Conservation (phyloP, 1,140 invertebrate species). For the Aleiodes sp. region DNA sequence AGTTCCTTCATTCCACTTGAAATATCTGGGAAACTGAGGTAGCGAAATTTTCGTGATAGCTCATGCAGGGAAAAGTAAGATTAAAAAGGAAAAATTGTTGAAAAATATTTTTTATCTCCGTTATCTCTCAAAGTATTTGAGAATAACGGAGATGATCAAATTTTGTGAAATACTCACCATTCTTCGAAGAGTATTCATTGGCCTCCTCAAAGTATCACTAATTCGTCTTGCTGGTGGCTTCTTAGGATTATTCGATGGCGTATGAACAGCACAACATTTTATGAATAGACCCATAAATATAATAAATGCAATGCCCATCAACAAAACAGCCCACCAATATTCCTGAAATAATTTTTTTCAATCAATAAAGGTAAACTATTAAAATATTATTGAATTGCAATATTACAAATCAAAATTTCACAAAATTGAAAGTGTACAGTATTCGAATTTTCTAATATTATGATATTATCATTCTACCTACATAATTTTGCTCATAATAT, state of each 20-base stretch:
- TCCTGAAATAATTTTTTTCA: slow-evolving; percentile 74
- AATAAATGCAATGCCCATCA: slow-evolving; percentile 91
- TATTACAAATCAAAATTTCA: too few species aligned
- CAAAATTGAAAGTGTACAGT: too few species aligned
- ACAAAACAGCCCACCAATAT: slow-evolving; percentile 96
- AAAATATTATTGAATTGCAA: too few species aligned
- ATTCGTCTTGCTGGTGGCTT: slow-evolving; percentile 86
- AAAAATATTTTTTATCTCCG: slow-evolving; percentile 7
- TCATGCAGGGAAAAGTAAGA: too few species aligned
- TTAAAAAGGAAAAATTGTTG: not conserved
- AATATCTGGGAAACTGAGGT: too few species aligned
- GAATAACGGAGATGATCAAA: slow-evolving; percentile 9
- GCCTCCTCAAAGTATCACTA: slow-evolving; percentile 86
- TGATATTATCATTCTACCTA: too few species aligned
- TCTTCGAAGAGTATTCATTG: slow-evolving; percentile 87
- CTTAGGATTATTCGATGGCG: slow-evolving; percentile 96
- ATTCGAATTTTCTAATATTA: too few species aligned
- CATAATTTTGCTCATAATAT: too few species aligned
- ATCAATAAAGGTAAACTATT: too few species aligned
- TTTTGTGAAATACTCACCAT: slow-evolving; percentile 69
- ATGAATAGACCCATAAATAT: slow-evolving; percentile 99
- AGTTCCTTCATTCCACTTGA: too few species aligned
- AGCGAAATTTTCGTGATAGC: too few species aligned
- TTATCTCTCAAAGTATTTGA: not conserved
- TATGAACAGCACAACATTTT: slow-evolving; percentile 99